Percentiles rank a stretch among this genome's conserved stretches.
These are phyloP conservation scores for Enteromius paludinosus DNA, from an alignment of 2,797 vertebrate species.

Conservation along the genomic window DNA sequence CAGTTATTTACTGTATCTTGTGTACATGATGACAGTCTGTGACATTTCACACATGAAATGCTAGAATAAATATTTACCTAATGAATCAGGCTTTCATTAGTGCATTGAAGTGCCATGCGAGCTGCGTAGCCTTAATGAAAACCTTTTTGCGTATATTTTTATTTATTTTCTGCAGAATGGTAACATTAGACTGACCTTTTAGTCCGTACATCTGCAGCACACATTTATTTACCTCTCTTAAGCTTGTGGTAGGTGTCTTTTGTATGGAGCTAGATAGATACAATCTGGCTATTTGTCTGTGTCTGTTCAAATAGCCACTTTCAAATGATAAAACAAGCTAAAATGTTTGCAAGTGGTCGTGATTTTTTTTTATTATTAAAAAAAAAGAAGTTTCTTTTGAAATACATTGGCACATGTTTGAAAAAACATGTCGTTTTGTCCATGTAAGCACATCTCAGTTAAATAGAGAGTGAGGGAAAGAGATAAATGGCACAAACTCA, in stretches of 20 bases:
- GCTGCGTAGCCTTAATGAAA: background rate
- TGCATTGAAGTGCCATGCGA: background rate
- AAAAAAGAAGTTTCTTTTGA: constrained; percentile 14
- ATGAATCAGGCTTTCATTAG: constrained; percentile 13
- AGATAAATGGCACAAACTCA: constrained; percentile 2
- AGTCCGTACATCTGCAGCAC: constrained; percentile 4
- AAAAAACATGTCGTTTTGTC: background rate
- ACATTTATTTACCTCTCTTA: background rate
- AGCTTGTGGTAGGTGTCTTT: background rate
- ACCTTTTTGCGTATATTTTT: background rate
- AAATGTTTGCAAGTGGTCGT: constrained; percentile 9
- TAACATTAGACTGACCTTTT: background rate
- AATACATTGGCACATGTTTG: constrained; percentile 5
- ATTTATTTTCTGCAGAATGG: constrained; percentile 12
- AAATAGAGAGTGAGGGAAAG: background rate
- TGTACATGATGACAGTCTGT: background rate
- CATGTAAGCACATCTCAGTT: constrained; percentile 28
- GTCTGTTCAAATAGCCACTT: constrained; percentile 16
- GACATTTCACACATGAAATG: background rate
- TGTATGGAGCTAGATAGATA: background rate
- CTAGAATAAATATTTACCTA: constrained; percentile 5
- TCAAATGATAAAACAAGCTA: background rate
- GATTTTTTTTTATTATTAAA: background rate
- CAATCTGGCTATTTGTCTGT: background rate
- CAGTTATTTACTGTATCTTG: constrained; percentile 40